Evolutionary conservation across 2,888 invertebrate genomes (phyloP), one percentile per base, ranked within the genome.

Genomic region (Cephus pygmeus): DNA sequence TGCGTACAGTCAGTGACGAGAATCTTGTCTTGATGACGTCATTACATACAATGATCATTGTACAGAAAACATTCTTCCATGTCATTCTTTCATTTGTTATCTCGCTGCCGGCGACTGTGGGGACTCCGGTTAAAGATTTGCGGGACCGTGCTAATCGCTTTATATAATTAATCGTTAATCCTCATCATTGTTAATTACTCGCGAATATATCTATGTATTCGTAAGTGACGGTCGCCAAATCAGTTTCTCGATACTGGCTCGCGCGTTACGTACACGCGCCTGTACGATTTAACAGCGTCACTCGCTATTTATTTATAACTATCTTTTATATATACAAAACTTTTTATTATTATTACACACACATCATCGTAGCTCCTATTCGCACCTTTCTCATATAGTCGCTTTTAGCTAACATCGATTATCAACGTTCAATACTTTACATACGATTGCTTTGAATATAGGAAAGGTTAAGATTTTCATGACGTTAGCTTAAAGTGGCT

Each of bases 51-150:
- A 83, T 80, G 83, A 83, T 82, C 81, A 83, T 80, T 85, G 85
- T 87, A 85, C 86, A 85, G 84, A 84, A 35, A 36, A 85, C 81
- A 86, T 87, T 87, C 86, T 87, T 88, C 85, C 87, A 87, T 82
- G 81, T 80, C 79, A 81, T 80, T 80, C 81, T 83, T 76, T 71
- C 75, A 34, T 34, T 79, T 23, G 40, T 56, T 56, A 23, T 56
- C 40, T 23, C 40, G 40, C 40, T 6, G 2, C 23, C 40, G 6
- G 40, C 40, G 23, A 56, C 23, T 15, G 23, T 15, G 23, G 40
- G 6, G 4, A 56, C 9, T 56, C 6, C 23, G 40, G 9, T 15
- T 56, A 1, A 23, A 23, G 40, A 56, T 56, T 1, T 0, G 23
- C 23, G 40, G 6, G 15, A 36, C 1, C 40, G 40, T 23, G 23